A percentile compares a stretch with the other conserved stretches of the same genome.
These are phyloP conservation scores for Protodeltote pygarga DNA, from an alignment of 2,888 invertebrate species.

Conservation along the genomic window DNA sequence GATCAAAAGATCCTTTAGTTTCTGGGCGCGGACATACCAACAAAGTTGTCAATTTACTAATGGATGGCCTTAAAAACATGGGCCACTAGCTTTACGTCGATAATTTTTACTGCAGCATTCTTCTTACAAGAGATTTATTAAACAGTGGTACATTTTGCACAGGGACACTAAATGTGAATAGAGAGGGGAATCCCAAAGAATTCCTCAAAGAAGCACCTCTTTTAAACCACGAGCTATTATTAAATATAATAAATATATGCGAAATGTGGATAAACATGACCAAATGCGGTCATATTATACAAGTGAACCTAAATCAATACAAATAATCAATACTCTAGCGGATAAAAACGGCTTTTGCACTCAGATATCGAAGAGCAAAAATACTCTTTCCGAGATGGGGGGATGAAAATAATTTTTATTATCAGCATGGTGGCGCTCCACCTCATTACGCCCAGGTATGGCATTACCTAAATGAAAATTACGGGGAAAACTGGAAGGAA, in stretches of 20 bases:
- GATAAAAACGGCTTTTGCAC: too few relatives aligned
- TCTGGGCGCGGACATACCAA: not conserved
- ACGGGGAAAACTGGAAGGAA: too few relatives aligned
- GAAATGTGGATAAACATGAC: slow-evolving; percentile 9
- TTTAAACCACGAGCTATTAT: not conserved
- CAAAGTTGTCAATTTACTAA: not conserved
- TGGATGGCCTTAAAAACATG: not conserved
- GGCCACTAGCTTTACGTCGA: not conserved
- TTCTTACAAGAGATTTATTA: not conserved
- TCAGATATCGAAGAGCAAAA: too few relatives aligned
- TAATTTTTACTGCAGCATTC: not conserved
- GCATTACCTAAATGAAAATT: too few relatives aligned
- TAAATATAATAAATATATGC: slow-evolving; percentile 23
- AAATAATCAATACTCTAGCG: too few relatives aligned
- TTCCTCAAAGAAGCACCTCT: not conserved
- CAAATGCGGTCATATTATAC: not conserved
- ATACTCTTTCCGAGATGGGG: too few relatives aligned
- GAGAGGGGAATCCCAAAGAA: not conserved
- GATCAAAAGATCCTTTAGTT: not conserved
- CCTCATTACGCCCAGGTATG: too few relatives aligned
- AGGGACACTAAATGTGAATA: not conserved
- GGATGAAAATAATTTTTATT: too few relatives aligned
- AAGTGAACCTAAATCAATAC: slow-evolving; percentile 3
- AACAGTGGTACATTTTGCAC: not conserved
- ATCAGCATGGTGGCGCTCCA: too few relatives aligned